Conservation (phyloP, 2,888 invertebrate genomes). For the Andrena fulva region DNA sequence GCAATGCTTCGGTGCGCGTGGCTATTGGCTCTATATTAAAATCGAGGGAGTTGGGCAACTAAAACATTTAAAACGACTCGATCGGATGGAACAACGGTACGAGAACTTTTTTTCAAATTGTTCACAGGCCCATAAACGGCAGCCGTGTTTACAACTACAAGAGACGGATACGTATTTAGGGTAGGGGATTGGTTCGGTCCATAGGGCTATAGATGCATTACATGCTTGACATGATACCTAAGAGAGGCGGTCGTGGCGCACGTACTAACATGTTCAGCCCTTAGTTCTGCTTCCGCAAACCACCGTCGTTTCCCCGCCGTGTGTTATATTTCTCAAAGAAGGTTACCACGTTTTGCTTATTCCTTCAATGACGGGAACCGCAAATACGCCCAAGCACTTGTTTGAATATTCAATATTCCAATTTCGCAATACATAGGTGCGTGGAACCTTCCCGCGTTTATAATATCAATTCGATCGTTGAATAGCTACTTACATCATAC, state of each 20-base stretch:
- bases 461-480: too few relatives aligned
- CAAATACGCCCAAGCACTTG: too few relatives aligned
- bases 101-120: slow-evolving; percentile 61
- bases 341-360: slow-evolving; percentile 19
- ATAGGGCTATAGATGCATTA: slow-evolving; percentile 68
- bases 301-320: slow-evolving; percentile 29
- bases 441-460: too few relatives aligned
- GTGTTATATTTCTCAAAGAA: slow-evolving; percentile 28
- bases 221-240: slow-evolving; percentile 73
- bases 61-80: slow-evolving; percentile 65
- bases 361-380: background rate
- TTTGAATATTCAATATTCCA: too few relatives aligned
- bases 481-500: too few relatives aligned
- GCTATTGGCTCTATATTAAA: slow-evolving; percentile 1
- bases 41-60: slow-evolving; percentile 24
- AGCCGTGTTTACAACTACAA: slow-evolving; percentile 33
- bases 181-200: slow-evolving; percentile 37
- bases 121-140: slow-evolving; percentile 57
- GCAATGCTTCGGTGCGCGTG: slow-evolving; percentile 23
- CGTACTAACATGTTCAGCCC: slow-evolving; percentile 48
- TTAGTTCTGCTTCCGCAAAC: slow-evolving; percentile 50
- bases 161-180: slow-evolving; percentile 44
- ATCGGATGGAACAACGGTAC: slow-evolving; percentile 50
- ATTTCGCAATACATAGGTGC: too few relatives aligned
- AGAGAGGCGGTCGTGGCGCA: slow-evolving; percentile 58